Conservation (phyloP, 2,888 invertebrate species). For the Xanthorhoe spadicearia region DNA sequence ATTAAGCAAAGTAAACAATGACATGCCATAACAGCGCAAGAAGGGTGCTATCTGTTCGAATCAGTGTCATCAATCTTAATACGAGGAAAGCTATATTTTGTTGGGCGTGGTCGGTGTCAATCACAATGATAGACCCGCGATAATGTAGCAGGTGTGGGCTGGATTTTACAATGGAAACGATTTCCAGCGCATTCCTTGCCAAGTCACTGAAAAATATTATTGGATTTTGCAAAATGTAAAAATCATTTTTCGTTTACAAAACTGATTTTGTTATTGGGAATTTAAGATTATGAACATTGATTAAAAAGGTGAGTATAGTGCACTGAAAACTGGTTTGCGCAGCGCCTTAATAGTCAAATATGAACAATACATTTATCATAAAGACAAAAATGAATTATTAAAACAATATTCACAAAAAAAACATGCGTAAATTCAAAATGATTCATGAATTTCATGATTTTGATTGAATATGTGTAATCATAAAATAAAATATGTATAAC, state of each 20-base stretch:
- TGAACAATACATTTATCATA: neutral
- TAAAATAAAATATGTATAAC: neutral
- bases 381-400: neutral
- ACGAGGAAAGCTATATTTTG: conserved; percentile 76
- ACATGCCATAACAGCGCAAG: conserved; percentile 26
- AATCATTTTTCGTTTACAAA: neutral
- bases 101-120: conserved; percentile 71
- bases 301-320: no score
- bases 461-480: neutral
- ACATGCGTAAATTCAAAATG: neutral
- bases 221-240: neutral
- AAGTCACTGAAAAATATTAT: neutral
- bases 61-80: conserved; percentile 79
- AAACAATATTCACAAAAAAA: neutral
- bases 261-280: neutral
- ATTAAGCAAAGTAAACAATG: conserved; percentile 31
- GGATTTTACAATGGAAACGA: conserved; percentile 16
- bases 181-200: conserved; percentile 5
- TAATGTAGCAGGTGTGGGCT: conserved; percentile 41
- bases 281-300: no score
- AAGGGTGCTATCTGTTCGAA: conserved; percentile 38
- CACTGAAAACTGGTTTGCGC: no score
- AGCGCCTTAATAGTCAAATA: no score
- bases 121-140: conserved; percentile 69
- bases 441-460: neutral